These are phyloP conservation scores for Amniataba percoides DNA, from an alignment of 2,797 vertebrate species.

Conservation along the genomic window DNA sequence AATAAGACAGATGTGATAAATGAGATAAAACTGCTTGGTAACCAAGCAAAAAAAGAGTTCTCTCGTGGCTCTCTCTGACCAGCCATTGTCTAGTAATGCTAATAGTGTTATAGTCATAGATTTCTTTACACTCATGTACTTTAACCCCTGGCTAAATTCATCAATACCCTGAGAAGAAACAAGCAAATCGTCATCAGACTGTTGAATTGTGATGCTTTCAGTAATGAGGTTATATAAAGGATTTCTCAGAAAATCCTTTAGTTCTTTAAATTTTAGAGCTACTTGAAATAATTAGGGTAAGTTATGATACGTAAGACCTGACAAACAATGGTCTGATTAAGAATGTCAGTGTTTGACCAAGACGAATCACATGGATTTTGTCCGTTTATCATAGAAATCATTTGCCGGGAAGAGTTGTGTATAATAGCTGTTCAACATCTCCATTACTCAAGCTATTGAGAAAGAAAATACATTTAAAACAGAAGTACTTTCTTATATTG, in stretches of 20 bases:
- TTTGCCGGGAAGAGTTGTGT: background rate
- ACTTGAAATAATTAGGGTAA: too few species aligned
- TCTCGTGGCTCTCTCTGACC: slow-evolving; percentile 4
- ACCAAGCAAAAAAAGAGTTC: slow-evolving; percentile 11
- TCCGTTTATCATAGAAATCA: background rate
- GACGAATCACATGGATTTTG: too few species aligned
- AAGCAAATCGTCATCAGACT: background rate
- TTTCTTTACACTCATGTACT: background rate
- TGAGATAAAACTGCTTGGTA: background rate
- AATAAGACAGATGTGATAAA: background rate
- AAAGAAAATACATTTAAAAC: background rate
- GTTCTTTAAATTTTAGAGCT: too few species aligned
- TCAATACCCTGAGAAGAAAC: too few species aligned
- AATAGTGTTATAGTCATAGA: background rate
- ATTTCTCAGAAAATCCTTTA: background rate
- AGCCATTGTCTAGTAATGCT: background rate
- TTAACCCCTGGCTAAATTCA: too few species aligned
- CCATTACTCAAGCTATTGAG: background rate
- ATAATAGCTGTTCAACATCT: background rate
- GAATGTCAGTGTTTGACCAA: background rate
- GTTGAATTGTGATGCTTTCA: background rate
- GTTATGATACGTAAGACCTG: too few species aligned
- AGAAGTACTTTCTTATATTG: too few species aligned
- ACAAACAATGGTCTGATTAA: background rate
- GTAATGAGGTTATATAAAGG: background rate